phyloP scores from a whole-genome alignment of 2,888 invertebrate genomes.

The Sphaeridia pumilis region DNA sequence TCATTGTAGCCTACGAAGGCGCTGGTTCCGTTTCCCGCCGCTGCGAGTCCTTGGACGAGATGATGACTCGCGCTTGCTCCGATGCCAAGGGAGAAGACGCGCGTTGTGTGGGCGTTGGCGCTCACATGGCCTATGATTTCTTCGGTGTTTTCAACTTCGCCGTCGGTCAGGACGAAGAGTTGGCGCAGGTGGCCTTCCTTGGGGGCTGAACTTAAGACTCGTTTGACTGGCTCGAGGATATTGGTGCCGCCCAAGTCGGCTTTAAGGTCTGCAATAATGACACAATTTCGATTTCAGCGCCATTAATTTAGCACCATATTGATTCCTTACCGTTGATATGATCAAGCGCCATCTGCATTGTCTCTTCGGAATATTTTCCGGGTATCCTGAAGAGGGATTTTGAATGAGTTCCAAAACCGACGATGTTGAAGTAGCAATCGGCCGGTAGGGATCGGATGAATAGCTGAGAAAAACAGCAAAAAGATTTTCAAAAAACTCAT shows the following conservation, averaged over 20 bases:
- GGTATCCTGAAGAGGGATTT: constrained; percentile 34
- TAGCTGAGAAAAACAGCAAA: constrained; percentile 22
- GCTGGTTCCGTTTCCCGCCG: not conserved
- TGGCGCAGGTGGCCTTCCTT: constrained; percentile 34
- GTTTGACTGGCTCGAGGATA: constrained; percentile 36
- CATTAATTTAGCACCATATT: too few species aligned
- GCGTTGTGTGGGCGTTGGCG: constrained; percentile 32
- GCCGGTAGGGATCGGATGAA: constrained; percentile 38
- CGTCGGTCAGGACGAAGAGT: constrained; percentile 40
- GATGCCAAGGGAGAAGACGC: constrained; percentile 36
- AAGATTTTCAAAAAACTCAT: not conserved
- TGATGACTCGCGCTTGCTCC: not conserved
- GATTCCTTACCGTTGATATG: constrained; percentile 15
- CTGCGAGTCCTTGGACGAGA: not conserved
- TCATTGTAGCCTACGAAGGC: not conserved
- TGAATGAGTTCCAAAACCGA: constrained; percentile 38
- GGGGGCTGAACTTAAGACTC: constrained; percentile 27
- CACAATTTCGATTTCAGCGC: too few species aligned
- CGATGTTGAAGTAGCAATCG: constrained; percentile 39
- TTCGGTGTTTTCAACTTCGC: constrained; percentile 37
- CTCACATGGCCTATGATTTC: constrained; percentile 36
- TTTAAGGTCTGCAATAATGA: constrained; percentile 20
- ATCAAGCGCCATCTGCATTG: constrained; percentile 24
- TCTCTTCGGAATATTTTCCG: constrained; percentile 30
- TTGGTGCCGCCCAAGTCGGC: constrained; percentile 39